Conservation (phyloP, 2,888 invertebrate species). For the Trachelus tabidus region DNA sequence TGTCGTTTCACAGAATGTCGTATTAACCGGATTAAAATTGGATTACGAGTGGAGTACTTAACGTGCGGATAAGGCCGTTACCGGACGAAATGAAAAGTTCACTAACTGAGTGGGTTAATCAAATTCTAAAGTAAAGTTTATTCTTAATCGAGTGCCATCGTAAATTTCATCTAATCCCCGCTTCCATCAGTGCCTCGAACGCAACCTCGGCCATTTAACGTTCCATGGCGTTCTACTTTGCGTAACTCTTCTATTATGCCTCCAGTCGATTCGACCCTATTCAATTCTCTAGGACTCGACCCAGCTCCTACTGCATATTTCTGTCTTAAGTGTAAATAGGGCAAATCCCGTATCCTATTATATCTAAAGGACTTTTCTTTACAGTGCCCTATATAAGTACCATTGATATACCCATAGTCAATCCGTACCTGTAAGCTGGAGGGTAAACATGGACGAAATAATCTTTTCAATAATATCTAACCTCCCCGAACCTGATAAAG, state of each 20-base stretch:
- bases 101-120: background rate
- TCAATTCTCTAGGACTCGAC: background rate
- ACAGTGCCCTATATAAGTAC: background rate
- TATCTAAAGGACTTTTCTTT: background rate
- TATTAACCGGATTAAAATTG: background rate
- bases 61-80: background rate
- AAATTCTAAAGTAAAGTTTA: background rate
- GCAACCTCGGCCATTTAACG: background rate
- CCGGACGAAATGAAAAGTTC: background rate
- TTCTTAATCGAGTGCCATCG: background rate
- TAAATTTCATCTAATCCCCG: slow-evolving; percentile 5
- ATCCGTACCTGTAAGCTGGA: background rate
- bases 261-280: background rate
- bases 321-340: slow-evolving; percentile 3
- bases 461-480: background rate
- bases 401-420: background rate
- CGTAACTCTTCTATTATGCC: slow-evolving; percentile 1
- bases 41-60: background rate
- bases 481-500: background rate
- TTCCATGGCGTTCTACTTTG: background rate
- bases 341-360: background rate
- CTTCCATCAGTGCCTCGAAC: background rate
- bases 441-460: background rate
- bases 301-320: background rate
- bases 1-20: background rate